These are phyloP conservation scores for Drosophila ambigua DNA, from an alignment of 1,140 invertebrate genomes.

Conservation along the genomic window DNA sequence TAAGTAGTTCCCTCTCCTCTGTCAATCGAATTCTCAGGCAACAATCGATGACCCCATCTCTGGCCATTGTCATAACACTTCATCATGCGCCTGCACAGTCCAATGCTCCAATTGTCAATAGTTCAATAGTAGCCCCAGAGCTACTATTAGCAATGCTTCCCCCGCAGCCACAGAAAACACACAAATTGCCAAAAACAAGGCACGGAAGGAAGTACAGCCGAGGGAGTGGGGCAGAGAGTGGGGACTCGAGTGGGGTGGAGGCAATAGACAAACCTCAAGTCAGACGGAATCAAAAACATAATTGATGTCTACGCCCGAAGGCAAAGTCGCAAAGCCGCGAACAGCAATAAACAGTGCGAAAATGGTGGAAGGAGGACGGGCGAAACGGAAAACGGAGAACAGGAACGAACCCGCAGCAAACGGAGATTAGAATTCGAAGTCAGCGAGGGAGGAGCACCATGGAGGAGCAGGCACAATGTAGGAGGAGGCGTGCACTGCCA, in stretches of 20 bases:
- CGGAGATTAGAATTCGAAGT: slow-evolving; percentile 71
- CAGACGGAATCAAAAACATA: slow-evolving; percentile 66
- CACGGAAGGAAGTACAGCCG: background rate
- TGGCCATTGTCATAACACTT: slow-evolving; percentile 6
- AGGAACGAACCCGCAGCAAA: slow-evolving; percentile 48
- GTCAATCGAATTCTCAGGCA: background rate
- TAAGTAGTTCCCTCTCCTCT: no score
- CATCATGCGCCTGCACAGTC: slow-evolving; percentile 5
- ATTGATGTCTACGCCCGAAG: slow-evolving; percentile 60
- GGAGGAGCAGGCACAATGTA: no score
- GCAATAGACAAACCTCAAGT: slow-evolving; percentile 38
- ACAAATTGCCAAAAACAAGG: slow-evolving; percentile 4
- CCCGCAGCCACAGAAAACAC: slow-evolving; percentile 13
- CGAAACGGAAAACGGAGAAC: slow-evolving; percentile 20
- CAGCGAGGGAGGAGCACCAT: no score
- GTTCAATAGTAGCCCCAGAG: background rate
- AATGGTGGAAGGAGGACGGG: background rate
- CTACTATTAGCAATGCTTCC: slow-evolving; percentile 10
- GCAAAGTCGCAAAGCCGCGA: slow-evolving; percentile 52
- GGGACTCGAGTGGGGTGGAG: background rate
- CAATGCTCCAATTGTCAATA: background rate
- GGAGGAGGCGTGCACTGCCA: background rate
- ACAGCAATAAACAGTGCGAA: slow-evolving; percentile 61
- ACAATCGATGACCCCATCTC: background rate
- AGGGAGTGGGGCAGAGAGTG: background rate